A percentile compares a stretch with the other conserved stretches of the same genome.
Conservation (phyloP, 2,888 invertebrate genomes). For the Merodon equestris region DNA sequence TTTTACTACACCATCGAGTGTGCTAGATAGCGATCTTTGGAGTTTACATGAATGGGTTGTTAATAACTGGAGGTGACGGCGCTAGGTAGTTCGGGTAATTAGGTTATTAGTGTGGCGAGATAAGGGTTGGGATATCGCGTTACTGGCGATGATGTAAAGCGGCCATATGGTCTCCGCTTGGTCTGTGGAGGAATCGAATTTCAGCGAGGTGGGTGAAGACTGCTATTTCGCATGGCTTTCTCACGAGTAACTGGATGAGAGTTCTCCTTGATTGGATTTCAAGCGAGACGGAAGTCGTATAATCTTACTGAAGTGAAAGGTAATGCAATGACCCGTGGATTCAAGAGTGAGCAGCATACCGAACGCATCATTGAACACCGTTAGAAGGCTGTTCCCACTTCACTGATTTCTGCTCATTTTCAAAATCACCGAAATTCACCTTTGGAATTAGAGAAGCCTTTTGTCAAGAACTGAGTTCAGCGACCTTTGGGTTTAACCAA, state of each 20-base stretch:
- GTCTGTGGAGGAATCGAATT: slow-evolving; percentile 15
- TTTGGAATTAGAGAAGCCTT: too few relatives aligned
- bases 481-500: too few relatives aligned
- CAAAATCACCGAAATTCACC: too few relatives aligned
- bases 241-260: too few relatives aligned
- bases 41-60: slow-evolving; percentile 61
- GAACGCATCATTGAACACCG: too few relatives aligned
- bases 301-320: too few relatives aligned
- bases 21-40: slow-evolving; percentile 26
- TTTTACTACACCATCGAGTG: slow-evolving; percentile 32
- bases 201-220: background rate
- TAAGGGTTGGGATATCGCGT: slow-evolving; percentile 25
- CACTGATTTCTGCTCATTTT: too few relatives aligned
- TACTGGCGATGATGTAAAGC: slow-evolving; percentile 10
- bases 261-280: slow-evolving; percentile 9
- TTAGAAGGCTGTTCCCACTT: too few relatives aligned
- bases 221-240: too few relatives aligned
- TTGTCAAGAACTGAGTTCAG: too few relatives aligned
- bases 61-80: slow-evolving; percentile 62
- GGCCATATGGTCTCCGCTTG: slow-evolving; percentile 37
- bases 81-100: slow-evolving; percentile 48
- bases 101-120: slow-evolving; percentile 49
- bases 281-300: background rate
- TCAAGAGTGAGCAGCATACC: too few relatives aligned
- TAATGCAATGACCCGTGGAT: too few relatives aligned